Conservation (phyloP, 1,140 invertebrate species). For the Panagrolaimus sp. region DNA sequence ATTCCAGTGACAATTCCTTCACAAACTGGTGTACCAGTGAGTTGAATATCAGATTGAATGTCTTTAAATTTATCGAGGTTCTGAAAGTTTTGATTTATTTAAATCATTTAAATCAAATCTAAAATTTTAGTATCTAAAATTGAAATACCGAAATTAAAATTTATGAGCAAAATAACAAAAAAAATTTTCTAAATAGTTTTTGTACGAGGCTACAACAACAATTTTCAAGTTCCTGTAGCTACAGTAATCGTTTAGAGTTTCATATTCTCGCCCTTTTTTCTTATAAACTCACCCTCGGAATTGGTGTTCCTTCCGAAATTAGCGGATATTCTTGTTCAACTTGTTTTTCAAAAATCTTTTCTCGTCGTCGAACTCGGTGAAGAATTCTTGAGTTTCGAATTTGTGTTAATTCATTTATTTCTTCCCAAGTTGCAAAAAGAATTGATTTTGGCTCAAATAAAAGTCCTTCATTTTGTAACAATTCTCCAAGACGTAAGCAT, state of each 20-base stretch:
- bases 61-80: too few relatives aligned
- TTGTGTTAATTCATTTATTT: constrained; percentile 15
- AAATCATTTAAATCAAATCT: too few relatives aligned
- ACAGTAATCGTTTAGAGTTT: too few relatives aligned
- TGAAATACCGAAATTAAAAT: too few relatives aligned
- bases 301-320: constrained; percentile 17
- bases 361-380: constrained; percentile 17
- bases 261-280: too few relatives aligned
- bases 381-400: constrained; percentile 12
- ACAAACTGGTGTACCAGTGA: constrained; percentile 69
- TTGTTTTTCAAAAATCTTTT: constrained; percentile 21
- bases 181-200: too few relatives aligned
- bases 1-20: constrained; percentile 66
- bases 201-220: too few relatives aligned
- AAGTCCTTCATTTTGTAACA: constrained; percentile 17
- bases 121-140: too few relatives aligned
- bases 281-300: not conserved
- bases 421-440: constrained; percentile 22
- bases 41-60: constrained; percentile 6
- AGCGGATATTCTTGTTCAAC: constrained; percentile 17
- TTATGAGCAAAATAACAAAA: too few relatives aligned
- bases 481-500: constrained; percentile 16
- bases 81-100: too few relatives aligned
- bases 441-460: constrained; percentile 18
- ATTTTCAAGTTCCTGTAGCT: too few relatives aligned